Conservation (phyloP, 2,888 invertebrate genomes). For the Cataglyphis albicans region DNA sequence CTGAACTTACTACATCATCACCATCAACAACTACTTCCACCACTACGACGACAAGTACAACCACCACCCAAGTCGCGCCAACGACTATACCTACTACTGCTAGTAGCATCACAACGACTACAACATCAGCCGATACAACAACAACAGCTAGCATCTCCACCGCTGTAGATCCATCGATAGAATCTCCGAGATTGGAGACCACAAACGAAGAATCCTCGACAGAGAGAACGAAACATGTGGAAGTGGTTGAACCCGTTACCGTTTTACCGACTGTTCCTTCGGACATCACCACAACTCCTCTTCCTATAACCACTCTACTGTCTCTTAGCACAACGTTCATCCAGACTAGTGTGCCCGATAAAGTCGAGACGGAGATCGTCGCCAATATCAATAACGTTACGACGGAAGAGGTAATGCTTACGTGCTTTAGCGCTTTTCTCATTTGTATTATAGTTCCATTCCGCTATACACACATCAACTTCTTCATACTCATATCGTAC, state of each 20-base stretch:
- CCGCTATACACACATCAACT: conserved; percentile 52
- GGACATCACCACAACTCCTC: conserved; percentile 71
- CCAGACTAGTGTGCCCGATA: conserved; percentile 63
- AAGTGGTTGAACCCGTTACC: conserved; percentile 69
- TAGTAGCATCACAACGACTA: conserved; percentile 63
- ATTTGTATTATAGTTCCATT: conserved; percentile 70
- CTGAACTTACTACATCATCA: conserved; percentile 76
- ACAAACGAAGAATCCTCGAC: conserved; percentile 66
- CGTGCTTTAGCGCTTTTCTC: conserved; percentile 77
- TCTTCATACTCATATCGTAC: conserved; percentile 57
- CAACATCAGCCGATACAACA: conserved; percentile 59
- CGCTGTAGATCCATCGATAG: conserved; percentile 66
- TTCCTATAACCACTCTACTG: conserved; percentile 60
- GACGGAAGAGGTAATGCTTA: conserved; percentile 85
- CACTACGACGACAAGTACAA: conserved; percentile 67
- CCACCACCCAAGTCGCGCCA: conserved; percentile 71
- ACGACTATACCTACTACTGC: conserved; percentile 79
- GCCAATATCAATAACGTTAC: conserved; percentile 80
- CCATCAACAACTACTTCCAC: conserved; percentile 71
- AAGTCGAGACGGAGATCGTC: conserved; percentile 75
- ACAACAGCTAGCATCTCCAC: conserved; percentile 57
- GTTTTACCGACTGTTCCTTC: conserved; percentile 67
- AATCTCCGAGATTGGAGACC: conserved; percentile 70
- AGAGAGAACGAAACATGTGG: conserved; percentile 74
- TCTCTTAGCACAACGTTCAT: conserved; percentile 63